These are phyloP conservation scores for Acrocyrtus sp. DNA, from an alignment of 2,888 invertebrate species.

Conservation along the genomic window DNA sequence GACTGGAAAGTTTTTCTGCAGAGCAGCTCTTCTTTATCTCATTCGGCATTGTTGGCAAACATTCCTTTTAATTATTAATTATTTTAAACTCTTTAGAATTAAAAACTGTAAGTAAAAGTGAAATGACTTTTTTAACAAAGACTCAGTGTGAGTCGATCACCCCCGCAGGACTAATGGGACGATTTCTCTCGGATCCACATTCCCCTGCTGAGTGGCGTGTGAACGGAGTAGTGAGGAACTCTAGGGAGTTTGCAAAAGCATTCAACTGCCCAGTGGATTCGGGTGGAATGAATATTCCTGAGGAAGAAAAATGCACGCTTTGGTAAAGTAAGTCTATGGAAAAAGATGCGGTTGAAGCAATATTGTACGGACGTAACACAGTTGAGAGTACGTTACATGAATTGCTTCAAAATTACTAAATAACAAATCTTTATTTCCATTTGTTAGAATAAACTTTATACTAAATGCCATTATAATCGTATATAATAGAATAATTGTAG, in stretches of 20 bases:
- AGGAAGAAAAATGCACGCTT: conserved; percentile 66
- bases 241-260: conserved; percentile 68
- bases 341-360: too few relatives aligned
- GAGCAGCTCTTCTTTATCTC: conserved; percentile 90
- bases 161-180: conserved; percentile 76
- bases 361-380: too few relatives aligned
- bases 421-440: too few relatives aligned
- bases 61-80: not conserved
- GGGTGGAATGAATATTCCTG: conserved; percentile 69
- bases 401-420: too few relatives aligned
- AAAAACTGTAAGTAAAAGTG: not conserved
- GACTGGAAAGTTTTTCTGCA: conserved; percentile 74
- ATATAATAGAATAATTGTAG: too few relatives aligned
- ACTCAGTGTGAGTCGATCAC: conserved; percentile 87
- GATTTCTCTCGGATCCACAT: conserved; percentile 76
- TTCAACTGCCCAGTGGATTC: conserved; percentile 68
- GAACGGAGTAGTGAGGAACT: conserved; percentile 70
- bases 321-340: too few relatives aligned
- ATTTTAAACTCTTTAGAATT: too few relatives aligned
- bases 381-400: too few relatives aligned
- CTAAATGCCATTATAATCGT: too few relatives aligned
- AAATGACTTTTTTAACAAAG: conserved; percentile 70
- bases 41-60: conserved; percentile 76
- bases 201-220: conserved; percentile 77
- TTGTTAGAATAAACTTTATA: too few relatives aligned